phyloP scores from a whole-genome alignment of 2,888 invertebrate species.

The Ryuthela nishihirai region DNA sequence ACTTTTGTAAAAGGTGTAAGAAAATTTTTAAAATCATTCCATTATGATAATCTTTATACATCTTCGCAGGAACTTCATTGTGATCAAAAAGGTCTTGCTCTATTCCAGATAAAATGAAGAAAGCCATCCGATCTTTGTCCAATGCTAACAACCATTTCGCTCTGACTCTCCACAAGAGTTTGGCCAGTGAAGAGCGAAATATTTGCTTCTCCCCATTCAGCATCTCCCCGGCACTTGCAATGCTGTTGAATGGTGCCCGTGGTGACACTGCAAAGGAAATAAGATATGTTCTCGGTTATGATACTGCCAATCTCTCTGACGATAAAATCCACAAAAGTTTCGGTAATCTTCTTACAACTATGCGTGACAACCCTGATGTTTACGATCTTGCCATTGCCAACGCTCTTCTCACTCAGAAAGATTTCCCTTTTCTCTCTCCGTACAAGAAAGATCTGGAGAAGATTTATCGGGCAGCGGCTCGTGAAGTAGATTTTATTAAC shows the following conservation, averaged over 20 bases:
- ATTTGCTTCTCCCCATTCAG: slow-evolving; percentile 50
- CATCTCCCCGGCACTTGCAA: slow-evolving; percentile 49
- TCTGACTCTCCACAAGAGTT: not conserved
- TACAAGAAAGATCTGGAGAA: not conserved
- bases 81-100: no score
- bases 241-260: slow-evolving; percentile 49
- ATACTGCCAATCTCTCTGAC: slow-evolving; percentile 1
- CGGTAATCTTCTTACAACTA: not conserved
- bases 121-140: no score
- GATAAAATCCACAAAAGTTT: slow-evolving; percentile 8
- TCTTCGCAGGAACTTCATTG: no score
- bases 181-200: slow-evolving; percentile 36
- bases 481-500: not conserved
- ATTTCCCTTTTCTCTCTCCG: not conserved
- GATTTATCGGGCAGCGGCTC: not conserved
- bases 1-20: no score
- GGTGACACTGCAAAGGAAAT: slow-evolving; percentile 47
- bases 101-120: no score
- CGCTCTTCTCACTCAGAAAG: not conserved
- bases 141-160: not conserved
- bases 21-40: no score
- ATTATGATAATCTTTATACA: no score
- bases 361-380: not conserved
- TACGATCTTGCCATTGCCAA: not conserved
- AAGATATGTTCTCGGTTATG: slow-evolving; percentile 34